Evolutionary conservation across 1,140 invertebrate genomes (phyloP), one percentile per base, ranked within the genome.

Genomic region (Solenopsis invicta): DNA sequence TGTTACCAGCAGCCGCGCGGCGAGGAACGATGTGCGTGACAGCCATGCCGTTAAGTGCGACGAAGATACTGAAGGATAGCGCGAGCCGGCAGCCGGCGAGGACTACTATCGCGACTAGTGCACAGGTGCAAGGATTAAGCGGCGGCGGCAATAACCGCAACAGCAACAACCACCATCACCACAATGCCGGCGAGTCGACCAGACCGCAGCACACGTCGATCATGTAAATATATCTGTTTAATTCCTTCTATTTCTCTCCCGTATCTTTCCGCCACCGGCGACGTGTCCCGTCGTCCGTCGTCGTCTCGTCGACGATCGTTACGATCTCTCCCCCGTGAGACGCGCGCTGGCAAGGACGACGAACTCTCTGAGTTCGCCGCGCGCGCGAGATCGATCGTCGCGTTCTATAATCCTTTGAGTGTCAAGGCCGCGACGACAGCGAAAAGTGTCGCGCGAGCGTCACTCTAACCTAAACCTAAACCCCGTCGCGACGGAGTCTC

Each of bases 141-240:
- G 88, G 84, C 75, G 78, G 67, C 90, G 89, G 16, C 64, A 74
- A 62, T 78, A 88, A 77, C 71, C 78, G 50, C 64, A 81, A 81
- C 50, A 4, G 29, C 77, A 69, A 69, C 78, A 48, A 61, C 54
- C 80, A 74, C 41, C 52, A 48, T 59, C 80, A 48, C 67, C 80
- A 66, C 56, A 91, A 91, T 93, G 87, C 54, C 74, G 74, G 61
- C 56, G 90, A 88, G 54, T 41, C 67, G 18, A 91, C 91, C 72
- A 94, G 93, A 66, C 93, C 94, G 12, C 94, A 93, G 69, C 94
- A 95, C 91, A 95, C 94, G 86, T 95, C 95, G 87, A 95, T 95
- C 94, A 94, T 95, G 95, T 95, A 94, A 95, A 93, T 94, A 93
- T 50, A 48, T 77, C 21, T 34, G 59, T 77, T 62, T 71, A 62